Percentiles rank a stretch among this genome's conserved stretches.
Evolutionary conservation across 2,113 vertebrate species (phyloP).

Genomic region (Ammodytes dubius): DNA sequence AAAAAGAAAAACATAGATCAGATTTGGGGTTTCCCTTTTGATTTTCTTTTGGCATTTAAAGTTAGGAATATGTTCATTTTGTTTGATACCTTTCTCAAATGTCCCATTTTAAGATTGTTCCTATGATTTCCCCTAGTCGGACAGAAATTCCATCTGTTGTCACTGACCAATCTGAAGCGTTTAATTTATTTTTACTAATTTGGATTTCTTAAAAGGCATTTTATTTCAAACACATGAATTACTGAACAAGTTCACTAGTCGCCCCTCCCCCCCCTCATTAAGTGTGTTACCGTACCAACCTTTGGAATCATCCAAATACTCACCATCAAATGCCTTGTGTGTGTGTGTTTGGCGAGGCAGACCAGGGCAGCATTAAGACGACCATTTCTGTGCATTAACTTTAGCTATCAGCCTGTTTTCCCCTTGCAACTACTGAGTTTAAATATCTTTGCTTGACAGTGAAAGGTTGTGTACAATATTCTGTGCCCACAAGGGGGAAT

Average conservation of each 20-base stretch:
- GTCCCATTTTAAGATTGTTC: neutral
- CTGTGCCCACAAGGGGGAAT: constrained; percentile 8
- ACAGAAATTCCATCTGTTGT: neutral
- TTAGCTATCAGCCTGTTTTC: constrained; percentile 5
- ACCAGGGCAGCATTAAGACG: constrained; percentile 7
- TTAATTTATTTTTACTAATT: constrained; percentile 42
- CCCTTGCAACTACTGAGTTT: constrained; percentile 53
- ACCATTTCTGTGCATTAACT: constrained; percentile 33
- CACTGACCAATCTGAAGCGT: constrained; percentile 7
- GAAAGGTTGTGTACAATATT: constrained; percentile 7
- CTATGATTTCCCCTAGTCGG: neutral
- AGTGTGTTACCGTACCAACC: neutral
- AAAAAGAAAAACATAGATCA: neutral
- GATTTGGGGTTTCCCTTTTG: neutral
- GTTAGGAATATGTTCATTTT: neutral
- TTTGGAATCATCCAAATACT: constrained; percentile 18
- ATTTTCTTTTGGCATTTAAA: neutral
- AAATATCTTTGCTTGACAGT: constrained; percentile 6
- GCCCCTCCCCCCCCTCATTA: neutral
- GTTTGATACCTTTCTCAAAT: neutral
- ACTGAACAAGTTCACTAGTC: neutral
- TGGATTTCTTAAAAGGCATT: constrained; percentile 1
- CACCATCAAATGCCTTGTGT: constrained; percentile 58
- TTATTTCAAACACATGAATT: constrained; percentile 30
- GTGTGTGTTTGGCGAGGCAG: constrained; percentile 31